Evolutionary conservation across 2,888 invertebrate species (phyloP).

Genomic region (Cheilosia vulpina): DNA sequence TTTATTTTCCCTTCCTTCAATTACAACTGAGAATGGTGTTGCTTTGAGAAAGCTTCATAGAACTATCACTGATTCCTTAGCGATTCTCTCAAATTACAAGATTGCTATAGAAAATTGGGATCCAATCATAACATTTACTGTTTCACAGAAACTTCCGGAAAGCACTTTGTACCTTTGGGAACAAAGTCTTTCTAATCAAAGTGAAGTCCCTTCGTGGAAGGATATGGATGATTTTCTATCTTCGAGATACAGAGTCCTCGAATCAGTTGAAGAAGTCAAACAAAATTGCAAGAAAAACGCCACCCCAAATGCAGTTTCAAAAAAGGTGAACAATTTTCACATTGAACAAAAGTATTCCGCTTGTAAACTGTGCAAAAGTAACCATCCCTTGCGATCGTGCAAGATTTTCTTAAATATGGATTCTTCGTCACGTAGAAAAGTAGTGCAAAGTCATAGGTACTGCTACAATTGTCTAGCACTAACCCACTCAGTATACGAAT

Average conservation of each 20-base stretch:
- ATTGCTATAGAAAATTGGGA: not conserved
- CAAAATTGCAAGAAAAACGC: not conserved
- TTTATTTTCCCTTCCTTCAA: not conserved
- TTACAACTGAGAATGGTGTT: not conserved
- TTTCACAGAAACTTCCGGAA: not conserved
- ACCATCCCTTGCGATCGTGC: conserved; percentile 22
- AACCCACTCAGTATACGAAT: conserved; percentile 18
- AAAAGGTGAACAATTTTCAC: conserved; percentile 13
- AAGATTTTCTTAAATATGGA: conserved; percentile 23
- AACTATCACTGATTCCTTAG: not conserved
- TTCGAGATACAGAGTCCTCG: not conserved
- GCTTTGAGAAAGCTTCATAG: not conserved
- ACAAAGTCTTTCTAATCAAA: not conserved
- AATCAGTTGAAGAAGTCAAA: conserved; percentile 17
- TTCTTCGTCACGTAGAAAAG: conserved; percentile 4
- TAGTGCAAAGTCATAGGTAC: conserved; percentile 15
- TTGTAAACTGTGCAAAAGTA: conserved; percentile 28
- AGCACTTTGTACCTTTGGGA: not conserved
- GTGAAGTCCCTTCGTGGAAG: not conserved
- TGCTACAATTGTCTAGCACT: conserved; percentile 39
- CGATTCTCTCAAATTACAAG: not conserved
- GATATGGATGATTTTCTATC: not conserved
- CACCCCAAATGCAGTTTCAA: not conserved
- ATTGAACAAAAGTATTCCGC: conserved; percentile 1
- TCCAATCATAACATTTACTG: not conserved